These are phyloP conservation scores for Emmelina monodactyla DNA, from an alignment of 2,888 invertebrate genomes.

Conservation along the genomic window DNA sequence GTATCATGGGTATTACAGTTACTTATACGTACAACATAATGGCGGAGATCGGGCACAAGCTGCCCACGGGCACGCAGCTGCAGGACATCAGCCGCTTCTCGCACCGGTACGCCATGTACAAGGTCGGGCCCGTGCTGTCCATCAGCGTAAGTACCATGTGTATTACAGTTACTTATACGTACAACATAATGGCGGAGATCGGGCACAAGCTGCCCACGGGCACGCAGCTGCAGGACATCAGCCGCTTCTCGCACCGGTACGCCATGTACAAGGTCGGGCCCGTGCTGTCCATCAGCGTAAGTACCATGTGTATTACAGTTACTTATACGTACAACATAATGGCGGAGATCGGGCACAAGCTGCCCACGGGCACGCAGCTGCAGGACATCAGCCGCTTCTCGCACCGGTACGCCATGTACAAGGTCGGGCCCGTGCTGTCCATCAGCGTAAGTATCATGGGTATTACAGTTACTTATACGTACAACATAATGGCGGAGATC, in stretches of 20 bases:
- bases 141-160: constrained; percentile 86
- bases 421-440: constrained; percentile 88
- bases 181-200: constrained; percentile 89
- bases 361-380: constrained; percentile 87
- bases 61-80: constrained; percentile 87
- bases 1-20: too few relatives aligned
- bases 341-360: constrained; percentile 87
- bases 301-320: constrained; percentile 44
- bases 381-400: constrained; percentile 91
- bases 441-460: constrained; percentile 86
- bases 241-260: constrained; percentile 90
- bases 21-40: constrained; percentile 89
- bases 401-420: constrained; percentile 94
- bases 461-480: too few relatives aligned
- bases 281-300: constrained; percentile 83
- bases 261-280: constrained; percentile 96
- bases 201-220: constrained; percentile 90
- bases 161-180: constrained; percentile 36
- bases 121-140: constrained; percentile 88
- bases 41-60: constrained; percentile 87
- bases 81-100: constrained; percentile 91
- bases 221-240: constrained; percentile 86
- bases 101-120: constrained; percentile 94
- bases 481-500: constrained; percentile 89
- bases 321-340: constrained; percentile 89